A percentile compares a stretch with the other conserved stretches of the same genome.
phyloP scores from a whole-genome alignment of 2,888 invertebrate species.

The Ornithoptera priamus region DNA sequence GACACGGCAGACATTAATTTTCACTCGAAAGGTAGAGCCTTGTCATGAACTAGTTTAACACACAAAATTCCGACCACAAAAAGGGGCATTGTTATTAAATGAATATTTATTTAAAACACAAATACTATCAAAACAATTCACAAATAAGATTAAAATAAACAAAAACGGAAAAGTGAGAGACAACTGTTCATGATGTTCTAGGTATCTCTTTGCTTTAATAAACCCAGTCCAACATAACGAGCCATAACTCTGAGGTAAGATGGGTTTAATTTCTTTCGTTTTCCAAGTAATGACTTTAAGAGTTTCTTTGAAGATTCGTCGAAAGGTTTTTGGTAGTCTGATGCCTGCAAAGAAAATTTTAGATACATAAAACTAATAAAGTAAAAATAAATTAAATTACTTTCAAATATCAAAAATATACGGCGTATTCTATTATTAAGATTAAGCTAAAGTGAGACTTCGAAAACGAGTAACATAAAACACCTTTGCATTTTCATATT shows the following conservation, averaged over 20 bases:
- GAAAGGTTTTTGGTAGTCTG: constrained; percentile 66
- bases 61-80: not conserved
- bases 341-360: constrained; percentile 49
- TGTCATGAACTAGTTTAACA: not conserved
- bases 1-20: too few relatives aligned
- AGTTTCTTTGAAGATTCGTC: constrained; percentile 60
- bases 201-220: constrained; percentile 50
- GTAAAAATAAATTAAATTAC: too few relatives aligned
- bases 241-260: constrained; percentile 73
- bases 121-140: constrained; percentile 4
- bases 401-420: constrained; percentile 1
- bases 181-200: not conserved
- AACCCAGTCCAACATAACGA: constrained; percentile 69
- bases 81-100: not conserved
- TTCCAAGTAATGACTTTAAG: constrained; percentile 58
- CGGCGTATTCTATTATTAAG: not conserved
- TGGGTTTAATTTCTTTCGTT: constrained; percentile 65
- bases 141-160: not conserved
- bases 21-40: too few relatives aligned
- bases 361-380: not conserved
- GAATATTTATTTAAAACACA: constrained; percentile 12
- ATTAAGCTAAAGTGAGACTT: too few relatives aligned
- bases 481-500: too few relatives aligned
- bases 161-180: not conserved
- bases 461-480: too few relatives aligned